These are phyloP conservation scores for Neodiprion lecontei DNA, from an alignment of 1,140 invertebrate genomes.

Conservation along the genomic window DNA sequence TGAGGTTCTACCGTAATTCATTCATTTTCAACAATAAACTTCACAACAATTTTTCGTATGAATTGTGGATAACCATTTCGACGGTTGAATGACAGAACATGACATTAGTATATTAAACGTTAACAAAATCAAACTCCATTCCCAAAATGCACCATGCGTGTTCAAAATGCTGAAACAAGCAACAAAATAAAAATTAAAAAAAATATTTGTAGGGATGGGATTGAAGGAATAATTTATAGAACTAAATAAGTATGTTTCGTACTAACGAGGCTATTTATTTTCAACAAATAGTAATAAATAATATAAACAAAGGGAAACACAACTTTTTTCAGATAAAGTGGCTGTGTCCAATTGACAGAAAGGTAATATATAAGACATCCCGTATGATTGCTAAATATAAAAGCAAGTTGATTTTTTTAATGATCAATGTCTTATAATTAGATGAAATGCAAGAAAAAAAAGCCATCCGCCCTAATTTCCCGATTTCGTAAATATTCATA, in stretches of 20 bases:
- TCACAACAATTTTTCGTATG: no score
- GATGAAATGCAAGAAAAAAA: no score
- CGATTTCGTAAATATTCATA: no score
- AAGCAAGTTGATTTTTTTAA: background rate
- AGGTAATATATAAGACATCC: no score
- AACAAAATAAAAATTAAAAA: no score
- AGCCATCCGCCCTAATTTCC: no score
- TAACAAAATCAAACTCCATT: background rate
- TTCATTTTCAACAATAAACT: no score
- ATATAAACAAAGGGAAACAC: slow-evolving; percentile 35
- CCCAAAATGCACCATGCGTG: background rate
- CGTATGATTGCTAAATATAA: background rate
- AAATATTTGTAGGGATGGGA: slow-evolving; percentile 7
- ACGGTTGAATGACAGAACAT: no score
- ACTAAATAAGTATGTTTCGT: slow-evolving; percentile 26
- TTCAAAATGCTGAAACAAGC: background rate
- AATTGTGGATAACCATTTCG: no score
- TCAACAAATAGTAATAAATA: slow-evolving; percentile 38
- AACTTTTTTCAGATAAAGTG: slow-evolving; percentile 19
- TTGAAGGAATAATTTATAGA: slow-evolving; percentile 34
- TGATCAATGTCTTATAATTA: background rate
- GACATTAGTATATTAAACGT: no score
- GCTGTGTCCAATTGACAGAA: background rate
- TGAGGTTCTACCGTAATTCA: no score
- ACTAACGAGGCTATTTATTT: slow-evolving; percentile 39